Conservation (phyloP, 2,888 invertebrate genomes). For the Drosophila stalkeri region DNA sequence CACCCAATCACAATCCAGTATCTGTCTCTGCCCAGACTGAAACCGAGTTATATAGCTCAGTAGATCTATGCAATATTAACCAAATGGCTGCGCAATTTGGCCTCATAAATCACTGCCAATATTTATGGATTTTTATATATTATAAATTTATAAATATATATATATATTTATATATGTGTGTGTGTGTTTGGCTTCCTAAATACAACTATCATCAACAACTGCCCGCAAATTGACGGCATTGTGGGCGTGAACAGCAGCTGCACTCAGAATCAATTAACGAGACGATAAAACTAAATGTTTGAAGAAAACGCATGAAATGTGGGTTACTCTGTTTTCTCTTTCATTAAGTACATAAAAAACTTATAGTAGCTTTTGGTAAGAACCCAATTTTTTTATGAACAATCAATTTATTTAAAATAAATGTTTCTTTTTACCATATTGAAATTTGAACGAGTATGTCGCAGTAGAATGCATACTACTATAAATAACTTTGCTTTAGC, state of each 20-base stretch:
- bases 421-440: neutral
- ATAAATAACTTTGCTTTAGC: neutral
- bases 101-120: slow-evolving; percentile 69
- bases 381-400: neutral
- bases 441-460: neutral
- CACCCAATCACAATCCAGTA: neutral
- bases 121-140: slow-evolving; percentile 47
- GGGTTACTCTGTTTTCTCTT: slow-evolving; percentile 30
- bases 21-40: neutral
- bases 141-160: neutral
- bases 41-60: slow-evolving; percentile 5
- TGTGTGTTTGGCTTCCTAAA: slow-evolving; percentile 29
- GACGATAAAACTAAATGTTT: slow-evolving; percentile 49
- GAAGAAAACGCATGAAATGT: slow-evolving; percentile 34
- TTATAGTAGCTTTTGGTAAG: neutral
- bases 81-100: slow-evolving; percentile 57
- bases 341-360: too few species aligned
- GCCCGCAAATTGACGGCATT: slow-evolving; percentile 33
- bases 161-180: slow-evolving; percentile 1
- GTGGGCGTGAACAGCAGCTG: slow-evolving; percentile 57
- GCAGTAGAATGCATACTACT: neutral
- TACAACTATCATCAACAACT: slow-evolving; percentile 38
- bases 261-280: slow-evolving; percentile 64
- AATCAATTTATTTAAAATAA: neutral
- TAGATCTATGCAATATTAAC: slow-evolving; percentile 24